Conservation (phyloP, 2,888 invertebrate species). For the Melipona beecheii region DNA sequence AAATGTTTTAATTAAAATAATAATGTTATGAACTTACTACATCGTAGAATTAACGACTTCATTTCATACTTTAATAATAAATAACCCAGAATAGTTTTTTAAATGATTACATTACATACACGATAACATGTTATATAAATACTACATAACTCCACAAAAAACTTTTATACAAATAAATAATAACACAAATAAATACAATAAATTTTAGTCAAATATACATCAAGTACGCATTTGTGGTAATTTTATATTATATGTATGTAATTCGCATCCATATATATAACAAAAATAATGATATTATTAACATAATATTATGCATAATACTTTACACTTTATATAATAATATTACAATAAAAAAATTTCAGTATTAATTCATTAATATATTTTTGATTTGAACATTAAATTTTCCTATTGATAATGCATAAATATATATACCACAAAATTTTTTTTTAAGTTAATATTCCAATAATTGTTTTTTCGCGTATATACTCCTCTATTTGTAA, state of each 20-base stretch:
- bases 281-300: slow-evolving; percentile 6
- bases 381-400: neutral
- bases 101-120: neutral
- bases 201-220: neutral
- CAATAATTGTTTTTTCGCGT: neutral
- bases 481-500: slow-evolving; percentile 29
- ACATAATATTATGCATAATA: slow-evolving; percentile 6
- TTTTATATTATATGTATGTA: neutral
- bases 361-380: slow-evolving; percentile 6
- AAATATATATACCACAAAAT: neutral
- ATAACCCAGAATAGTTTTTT: neutral
- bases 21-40: neutral
- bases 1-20: slow-evolving; percentile 5
- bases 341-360: neutral
- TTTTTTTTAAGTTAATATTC: slow-evolving; percentile 20
- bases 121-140: slow-evolving; percentile 24
- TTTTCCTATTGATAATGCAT: neutral
- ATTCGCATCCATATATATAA: neutral
- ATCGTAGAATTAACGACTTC: neutral
- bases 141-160: slow-evolving; percentile 21
- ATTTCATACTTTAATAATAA: neutral
- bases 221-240: neutral
- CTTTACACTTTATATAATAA: slow-evolving; percentile 3
- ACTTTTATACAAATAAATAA: slow-evolving; percentile 31
- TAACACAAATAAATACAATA: slow-evolving; percentile 7